Conservation (phyloP, 2,113 vertebrate species). For the Hoplias malabaricus region DNA sequence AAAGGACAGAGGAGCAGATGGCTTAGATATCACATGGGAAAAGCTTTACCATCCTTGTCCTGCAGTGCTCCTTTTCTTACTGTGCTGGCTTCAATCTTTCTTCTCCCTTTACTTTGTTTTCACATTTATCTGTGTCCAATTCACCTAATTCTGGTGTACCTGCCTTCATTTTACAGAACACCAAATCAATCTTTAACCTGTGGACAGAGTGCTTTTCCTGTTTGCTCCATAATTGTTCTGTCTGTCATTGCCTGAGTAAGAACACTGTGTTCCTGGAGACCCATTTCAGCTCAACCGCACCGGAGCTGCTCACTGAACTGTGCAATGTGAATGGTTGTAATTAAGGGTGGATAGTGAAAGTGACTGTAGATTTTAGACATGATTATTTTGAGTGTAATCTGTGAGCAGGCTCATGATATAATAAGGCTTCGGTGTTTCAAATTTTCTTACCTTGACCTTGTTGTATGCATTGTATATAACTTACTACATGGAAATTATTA, state of each 20-base stretch:
- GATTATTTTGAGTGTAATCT: not conserved
- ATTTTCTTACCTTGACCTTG: not conserved
- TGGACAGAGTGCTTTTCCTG: not conserved
- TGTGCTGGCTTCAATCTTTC: not conserved
- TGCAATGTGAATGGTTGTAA: not conserved
- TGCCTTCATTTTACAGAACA: not conserved
- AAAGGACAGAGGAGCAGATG: not conserved
- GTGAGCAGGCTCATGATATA: not conserved
- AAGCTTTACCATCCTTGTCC: not conserved
- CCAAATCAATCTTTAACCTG: not conserved
- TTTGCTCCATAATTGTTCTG: not conserved
- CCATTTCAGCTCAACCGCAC: not conserved
- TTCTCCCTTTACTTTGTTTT: not conserved
- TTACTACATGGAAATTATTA: no score
- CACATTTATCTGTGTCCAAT: not conserved
- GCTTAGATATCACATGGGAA: not conserved
- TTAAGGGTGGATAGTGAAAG: not conserved
- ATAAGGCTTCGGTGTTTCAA: not conserved
- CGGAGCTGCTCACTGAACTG: not conserved
- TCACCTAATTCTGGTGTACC: not conserved
- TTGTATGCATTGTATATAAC: not conserved
- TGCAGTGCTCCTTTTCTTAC: not conserved
- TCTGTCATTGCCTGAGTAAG: not conserved
- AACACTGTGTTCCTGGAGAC: slow-evolving; percentile 23
- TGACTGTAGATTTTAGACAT: not conserved